These are phyloP conservation scores for Callipepla californica DNA, from an alignment of 2,113 vertebrate species.

Conservation along the genomic window DNA sequence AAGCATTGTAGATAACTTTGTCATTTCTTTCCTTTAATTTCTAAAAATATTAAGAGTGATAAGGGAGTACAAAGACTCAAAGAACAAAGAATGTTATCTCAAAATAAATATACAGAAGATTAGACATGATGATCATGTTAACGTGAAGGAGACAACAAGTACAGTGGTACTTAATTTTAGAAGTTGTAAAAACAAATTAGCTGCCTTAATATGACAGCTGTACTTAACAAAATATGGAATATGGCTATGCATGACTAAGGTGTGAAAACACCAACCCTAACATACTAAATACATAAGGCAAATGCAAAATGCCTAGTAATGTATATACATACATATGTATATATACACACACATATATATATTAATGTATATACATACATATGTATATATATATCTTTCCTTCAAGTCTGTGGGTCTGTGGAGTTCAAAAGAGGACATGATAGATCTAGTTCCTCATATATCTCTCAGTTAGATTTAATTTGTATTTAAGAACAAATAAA, in stretches of 20 bases:
- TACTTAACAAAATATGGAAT: neutral
- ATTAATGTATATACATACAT: no score
- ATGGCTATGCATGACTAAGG: neutral
- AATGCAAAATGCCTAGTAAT: neutral
- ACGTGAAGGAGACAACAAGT: neutral
- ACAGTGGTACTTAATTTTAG: conserved; percentile 8
- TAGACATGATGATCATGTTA: conserved; percentile 11
- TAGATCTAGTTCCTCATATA: neutral
- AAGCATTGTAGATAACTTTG: conserved; percentile 12
- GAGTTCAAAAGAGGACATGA: neutral
- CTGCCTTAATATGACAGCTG: neutral
- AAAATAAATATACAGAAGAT: conserved; percentile 39
- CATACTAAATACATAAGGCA: neutral
- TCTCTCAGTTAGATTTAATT: neutral
- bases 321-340: neutral
- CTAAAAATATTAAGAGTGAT: neutral
- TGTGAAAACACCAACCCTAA: accelerated
- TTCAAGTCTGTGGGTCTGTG: neutral
- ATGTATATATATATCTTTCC: no score
- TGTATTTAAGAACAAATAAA: neutral
- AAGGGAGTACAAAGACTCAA: neutral
- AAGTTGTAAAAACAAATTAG: conserved; percentile 43
- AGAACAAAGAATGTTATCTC: conserved; percentile 29
- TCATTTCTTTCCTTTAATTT: conserved; percentile 12
- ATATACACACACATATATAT: no score